Percentiles rank a stretch among this genome's conserved stretches.
phyloP scores from a whole-genome alignment of 2,797 vertebrate species.

The Tapera naevia region DNA sequence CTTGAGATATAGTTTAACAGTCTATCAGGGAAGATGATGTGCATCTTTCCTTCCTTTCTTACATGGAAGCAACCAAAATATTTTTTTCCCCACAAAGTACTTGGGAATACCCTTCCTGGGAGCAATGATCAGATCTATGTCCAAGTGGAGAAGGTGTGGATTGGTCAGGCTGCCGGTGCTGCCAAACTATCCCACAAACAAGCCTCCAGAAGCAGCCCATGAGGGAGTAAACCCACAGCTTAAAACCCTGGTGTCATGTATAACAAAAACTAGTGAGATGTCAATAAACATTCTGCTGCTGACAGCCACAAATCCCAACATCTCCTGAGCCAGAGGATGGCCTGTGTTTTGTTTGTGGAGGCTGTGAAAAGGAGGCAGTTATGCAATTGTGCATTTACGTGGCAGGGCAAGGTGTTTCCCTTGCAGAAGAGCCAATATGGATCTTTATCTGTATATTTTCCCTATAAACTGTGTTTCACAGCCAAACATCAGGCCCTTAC shows the following conservation, averaged over 20 bases:
- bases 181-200: background rate
- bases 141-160: background rate
- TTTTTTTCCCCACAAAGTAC: background rate
- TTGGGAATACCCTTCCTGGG: background rate
- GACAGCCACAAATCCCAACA: background rate
- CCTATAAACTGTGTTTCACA: background rate
- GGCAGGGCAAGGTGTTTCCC: background rate
- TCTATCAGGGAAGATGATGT: background rate
- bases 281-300: background rate
- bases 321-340: background rate
- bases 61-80: background rate
- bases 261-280: background rate
- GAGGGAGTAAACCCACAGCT: background rate
- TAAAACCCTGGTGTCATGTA: background rate
- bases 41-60: background rate
- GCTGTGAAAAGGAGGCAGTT: background rate
- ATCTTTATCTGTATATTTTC: background rate
- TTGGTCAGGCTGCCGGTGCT: background rate
- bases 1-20: background rate
- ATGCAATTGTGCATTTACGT: background rate
- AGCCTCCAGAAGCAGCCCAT: background rate
- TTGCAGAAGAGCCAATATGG: background rate
- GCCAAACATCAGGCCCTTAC: background rate
- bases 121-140: background rate
- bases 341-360: background rate